Conservation (phyloP, 2,888 invertebrate species). For the Isoperla grammatica region DNA sequence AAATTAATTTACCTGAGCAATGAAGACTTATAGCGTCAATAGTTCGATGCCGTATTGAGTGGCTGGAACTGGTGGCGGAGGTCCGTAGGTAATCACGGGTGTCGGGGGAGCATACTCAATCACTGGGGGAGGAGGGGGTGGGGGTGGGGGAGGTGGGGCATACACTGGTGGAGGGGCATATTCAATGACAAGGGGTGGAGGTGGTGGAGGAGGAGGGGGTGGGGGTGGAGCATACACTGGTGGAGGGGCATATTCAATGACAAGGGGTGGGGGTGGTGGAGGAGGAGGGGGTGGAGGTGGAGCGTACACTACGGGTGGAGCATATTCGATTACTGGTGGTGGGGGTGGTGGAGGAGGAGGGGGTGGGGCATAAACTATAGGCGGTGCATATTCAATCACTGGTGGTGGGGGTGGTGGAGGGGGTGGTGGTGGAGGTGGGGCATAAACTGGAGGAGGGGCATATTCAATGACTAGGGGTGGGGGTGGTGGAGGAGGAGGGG, state of each 20-base stretch:
- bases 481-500: constrained; percentile 1
- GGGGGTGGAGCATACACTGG: constrained; percentile 1
- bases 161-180: background rate
- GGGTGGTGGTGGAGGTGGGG: constrained; percentile 7
- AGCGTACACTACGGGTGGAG: background rate
- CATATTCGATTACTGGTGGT: background rate
- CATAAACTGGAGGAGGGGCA: constrained; percentile 3
- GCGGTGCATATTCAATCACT: background rate
- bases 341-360: constrained; percentile 8
- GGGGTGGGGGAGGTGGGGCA: constrained; percentile 5
- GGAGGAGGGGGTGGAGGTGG: constrained; percentile 8
- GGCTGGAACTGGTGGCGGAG: background rate
- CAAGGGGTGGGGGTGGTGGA: background rate
- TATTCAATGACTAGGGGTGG: background rate
- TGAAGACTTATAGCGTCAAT: no score
- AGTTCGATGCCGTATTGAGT: background rate
- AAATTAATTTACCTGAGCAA: no score
- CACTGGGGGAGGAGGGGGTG: background rate
- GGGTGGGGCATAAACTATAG: constrained; percentile 4
- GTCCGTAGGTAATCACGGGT: background rate
- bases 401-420: constrained; percentile 10
- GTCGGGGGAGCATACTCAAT: background rate
- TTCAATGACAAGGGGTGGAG: background rate
- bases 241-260: background rate
- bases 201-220: constrained; percentile 1